Evolutionary conservation across 2,888 invertebrate genomes (phyloP).

Genomic region (Phaonia tiefii): DNA sequence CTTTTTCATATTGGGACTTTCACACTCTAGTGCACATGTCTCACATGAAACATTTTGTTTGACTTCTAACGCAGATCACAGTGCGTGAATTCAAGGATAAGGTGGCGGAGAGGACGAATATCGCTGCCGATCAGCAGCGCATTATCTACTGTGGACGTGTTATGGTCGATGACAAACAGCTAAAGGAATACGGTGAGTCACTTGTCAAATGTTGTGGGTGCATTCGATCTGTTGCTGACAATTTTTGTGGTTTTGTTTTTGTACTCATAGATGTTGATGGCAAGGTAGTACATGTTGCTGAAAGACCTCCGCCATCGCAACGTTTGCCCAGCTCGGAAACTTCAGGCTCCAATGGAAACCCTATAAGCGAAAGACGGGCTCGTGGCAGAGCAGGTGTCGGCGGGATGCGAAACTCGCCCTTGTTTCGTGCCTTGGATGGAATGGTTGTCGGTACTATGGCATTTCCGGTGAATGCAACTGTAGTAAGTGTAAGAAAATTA

Average conservation of each 20-base stretch:
- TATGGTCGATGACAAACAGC: conserved; percentile 91
- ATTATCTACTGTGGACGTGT: conserved; percentile 97
- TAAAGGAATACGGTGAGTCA: conserved; percentile 89
- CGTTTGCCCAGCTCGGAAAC: conserved; percentile 72
- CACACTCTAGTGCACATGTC: background rate
- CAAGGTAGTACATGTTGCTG: conserved; percentile 95
- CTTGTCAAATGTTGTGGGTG: background rate
- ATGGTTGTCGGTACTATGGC: conserved; percentile 81
- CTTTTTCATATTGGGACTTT: conserved; percentile 3
- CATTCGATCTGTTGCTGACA: background rate
- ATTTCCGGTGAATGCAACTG: conserved; percentile 77
- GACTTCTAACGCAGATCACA: conserved; percentile 84
- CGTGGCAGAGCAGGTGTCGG: conserved; percentile 72
- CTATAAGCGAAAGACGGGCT: conserved; percentile 78
- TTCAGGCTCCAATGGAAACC: conserved; percentile 70
- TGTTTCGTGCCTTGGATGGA: conserved; percentile 78
- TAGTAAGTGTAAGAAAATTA: conserved; percentile 23
- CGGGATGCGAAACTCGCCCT: conserved; percentile 77
- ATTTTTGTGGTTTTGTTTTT: conserved; percentile 6
- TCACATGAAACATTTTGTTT: conserved; percentile 17
- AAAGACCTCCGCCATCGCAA: conserved; percentile 89
- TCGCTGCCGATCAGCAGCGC: conserved; percentile 91
- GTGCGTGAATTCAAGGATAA: conserved; percentile 90
- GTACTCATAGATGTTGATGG: conserved; percentile 88
- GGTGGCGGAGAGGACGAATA: conserved; percentile 88